Conservation (phyloP, 2,113 vertebrate species). For the Acrocephalus arundinaceus region DNA sequence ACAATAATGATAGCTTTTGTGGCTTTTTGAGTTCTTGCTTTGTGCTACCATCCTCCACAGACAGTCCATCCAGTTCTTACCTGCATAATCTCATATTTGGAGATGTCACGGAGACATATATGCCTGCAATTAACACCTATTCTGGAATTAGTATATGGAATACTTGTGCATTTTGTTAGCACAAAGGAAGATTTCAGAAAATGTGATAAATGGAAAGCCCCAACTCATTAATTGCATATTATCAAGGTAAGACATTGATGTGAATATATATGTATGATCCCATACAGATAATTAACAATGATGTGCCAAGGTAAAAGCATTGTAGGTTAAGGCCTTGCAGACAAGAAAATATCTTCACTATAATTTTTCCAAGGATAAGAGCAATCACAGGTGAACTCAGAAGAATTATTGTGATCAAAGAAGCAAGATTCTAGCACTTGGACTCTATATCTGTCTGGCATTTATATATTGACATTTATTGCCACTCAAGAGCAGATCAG, state of each 20-base stretch:
- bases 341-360: background rate
- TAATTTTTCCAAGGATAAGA: background rate
- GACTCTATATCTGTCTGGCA: background rate
- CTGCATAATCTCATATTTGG: background rate
- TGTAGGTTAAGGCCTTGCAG: background rate
- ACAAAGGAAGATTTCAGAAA: background rate
- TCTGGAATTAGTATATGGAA: background rate
- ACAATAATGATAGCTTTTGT: background rate
- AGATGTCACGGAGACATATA: background rate
- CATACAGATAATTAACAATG: background rate
- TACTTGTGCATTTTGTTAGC: background rate
- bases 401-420: background rate
- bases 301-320: background rate
- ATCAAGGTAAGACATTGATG: background rate
- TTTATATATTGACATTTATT: background rate
- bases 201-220: background rate
- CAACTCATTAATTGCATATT: background rate
- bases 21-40: background rate
- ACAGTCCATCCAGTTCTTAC: background rate
- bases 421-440: background rate
- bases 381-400: background rate
- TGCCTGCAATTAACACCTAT: background rate
- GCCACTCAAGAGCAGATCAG: background rate
- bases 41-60: background rate
- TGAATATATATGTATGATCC: background rate